Conservation (phyloP, 2,113 vertebrate genomes). For the Thinocorus orbignyianus region DNA sequence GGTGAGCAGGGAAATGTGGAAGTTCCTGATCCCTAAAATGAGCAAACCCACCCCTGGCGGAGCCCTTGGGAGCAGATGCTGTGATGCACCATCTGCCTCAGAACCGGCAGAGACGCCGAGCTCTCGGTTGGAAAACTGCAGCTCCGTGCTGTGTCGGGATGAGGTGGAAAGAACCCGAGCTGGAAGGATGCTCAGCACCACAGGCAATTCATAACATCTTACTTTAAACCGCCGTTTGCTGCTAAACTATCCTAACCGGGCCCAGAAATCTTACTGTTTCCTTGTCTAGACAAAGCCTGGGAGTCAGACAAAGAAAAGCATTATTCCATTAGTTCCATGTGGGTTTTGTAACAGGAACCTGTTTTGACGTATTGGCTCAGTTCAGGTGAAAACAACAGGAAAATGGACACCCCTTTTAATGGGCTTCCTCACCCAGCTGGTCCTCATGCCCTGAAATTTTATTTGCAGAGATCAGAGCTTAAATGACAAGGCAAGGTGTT, state of each 20-base stretch:
- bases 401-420: not conserved
- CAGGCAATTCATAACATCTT: not conserved
- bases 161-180: not conserved
- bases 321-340: not conserved
- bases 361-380: not conserved
- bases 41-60: rapidly evolving
- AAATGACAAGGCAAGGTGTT: not conserved
- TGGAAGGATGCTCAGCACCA: not conserved
- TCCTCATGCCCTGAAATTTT: rapidly evolving
- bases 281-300: not conserved
- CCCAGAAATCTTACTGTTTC: not conserved
- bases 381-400: not conserved
- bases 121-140: rapidly evolving
- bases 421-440: not conserved
- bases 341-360: not conserved
- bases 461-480: not conserved
- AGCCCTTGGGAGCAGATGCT: not conserved
- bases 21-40: not conserved
- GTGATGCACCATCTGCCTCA: not conserved
- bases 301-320: not conserved
- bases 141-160: not conserved
- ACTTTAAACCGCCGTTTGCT: not conserved
- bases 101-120: not conserved
- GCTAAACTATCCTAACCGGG: not conserved
- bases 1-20: not conserved